A percentile compares a stretch with the other conserved stretches of the same genome.
These are phyloP conservation scores for Dendroctonus valens DNA, from an alignment of 1,140 invertebrate genomes.

Conservation along the genomic window DNA sequence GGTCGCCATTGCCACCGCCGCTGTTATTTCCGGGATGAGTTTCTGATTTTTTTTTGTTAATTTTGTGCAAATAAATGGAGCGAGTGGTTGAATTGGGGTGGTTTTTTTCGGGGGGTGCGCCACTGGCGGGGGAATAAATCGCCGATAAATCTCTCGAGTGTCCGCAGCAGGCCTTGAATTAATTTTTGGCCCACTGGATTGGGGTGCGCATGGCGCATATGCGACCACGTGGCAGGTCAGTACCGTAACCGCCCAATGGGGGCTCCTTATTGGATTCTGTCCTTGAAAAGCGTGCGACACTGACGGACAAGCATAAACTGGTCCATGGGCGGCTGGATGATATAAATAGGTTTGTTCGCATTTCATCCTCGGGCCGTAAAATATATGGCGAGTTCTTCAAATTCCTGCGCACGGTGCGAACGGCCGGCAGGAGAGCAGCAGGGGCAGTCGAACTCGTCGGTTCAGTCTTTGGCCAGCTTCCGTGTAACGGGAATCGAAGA, in stretches of 20 bases:
- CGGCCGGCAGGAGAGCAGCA: constrained; percentile 13
- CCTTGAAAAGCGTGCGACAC: not conserved
- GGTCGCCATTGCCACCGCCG: constrained; percentile 30
- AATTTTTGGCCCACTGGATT: too few species aligned
- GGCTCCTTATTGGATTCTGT: not conserved
- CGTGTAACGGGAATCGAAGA: constrained; percentile 14
- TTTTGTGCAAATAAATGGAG: not conserved
- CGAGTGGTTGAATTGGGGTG: not conserved
- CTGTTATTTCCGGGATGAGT: constrained; percentile 27
- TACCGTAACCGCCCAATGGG: too few species aligned
- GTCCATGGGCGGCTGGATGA: constrained; percentile 2
- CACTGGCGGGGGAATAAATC: not conserved
- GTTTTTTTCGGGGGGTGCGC: not conserved
- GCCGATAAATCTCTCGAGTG: too few species aligned
- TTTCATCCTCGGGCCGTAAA: constrained; percentile 21
- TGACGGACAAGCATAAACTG: not conserved
- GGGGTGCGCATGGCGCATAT: too few species aligned
- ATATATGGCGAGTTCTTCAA: constrained; percentile 18
- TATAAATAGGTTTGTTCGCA: constrained; percentile 25
- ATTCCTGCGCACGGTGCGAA: constrained; percentile 20
- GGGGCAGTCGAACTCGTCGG: constrained; percentile 12
- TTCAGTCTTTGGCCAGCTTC: constrained; percentile 8
- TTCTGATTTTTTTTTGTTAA: constrained; percentile 11
- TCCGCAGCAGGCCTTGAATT: too few species aligned
- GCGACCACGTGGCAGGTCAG: too few species aligned